These are phyloP conservation scores for Aeoliscus strigatus DNA, from an alignment of 2,797 vertebrate species.

Conservation along the genomic window DNA sequence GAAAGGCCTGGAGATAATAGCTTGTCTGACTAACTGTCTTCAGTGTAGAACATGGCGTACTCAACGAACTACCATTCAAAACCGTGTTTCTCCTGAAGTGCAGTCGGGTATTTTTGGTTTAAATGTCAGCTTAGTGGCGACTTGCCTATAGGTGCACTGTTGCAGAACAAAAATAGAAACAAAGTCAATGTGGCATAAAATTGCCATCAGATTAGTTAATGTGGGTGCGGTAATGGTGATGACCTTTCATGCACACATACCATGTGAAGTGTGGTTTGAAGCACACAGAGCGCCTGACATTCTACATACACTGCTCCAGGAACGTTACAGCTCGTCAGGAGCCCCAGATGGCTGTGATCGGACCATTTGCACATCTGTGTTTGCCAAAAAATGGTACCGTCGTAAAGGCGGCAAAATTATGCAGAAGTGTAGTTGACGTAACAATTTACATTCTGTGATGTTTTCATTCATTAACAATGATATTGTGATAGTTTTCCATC, in stretches of 20 bases:
- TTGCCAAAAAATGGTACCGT: too few relatives aligned
- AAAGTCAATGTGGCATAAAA: conserved; percentile 59
- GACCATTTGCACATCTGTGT: too few relatives aligned
- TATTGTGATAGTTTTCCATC: too few relatives aligned
- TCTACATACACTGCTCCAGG: too few relatives aligned
- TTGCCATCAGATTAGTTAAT: conserved; percentile 56
- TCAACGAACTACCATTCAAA: conserved; percentile 19
- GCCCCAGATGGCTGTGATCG: too few relatives aligned
- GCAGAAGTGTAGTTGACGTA: too few relatives aligned
- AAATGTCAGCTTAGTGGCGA: conserved; percentile 51
- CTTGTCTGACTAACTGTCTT: neutral
- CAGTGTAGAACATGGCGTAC: conserved; percentile 10
- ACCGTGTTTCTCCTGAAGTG: conserved; percentile 6
- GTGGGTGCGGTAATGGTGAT: conserved; percentile 51
- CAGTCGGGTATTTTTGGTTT: conserved; percentile 34
- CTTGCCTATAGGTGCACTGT: conserved; percentile 32
- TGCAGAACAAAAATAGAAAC: conserved; percentile 57
- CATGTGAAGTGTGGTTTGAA: conserved; percentile 16
- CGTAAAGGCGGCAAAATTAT: too few relatives aligned
- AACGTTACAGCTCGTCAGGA: too few relatives aligned
- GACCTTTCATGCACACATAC: conserved; percentile 38
- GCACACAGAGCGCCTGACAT: conserved; percentile 3
- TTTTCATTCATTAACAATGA: too few relatives aligned
- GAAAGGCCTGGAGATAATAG: conserved; percentile 10
- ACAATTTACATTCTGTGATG: too few relatives aligned